phyloP scores from a whole-genome alignment of 2,797 vertebrate genomes.

The Falco rusticolus region DNA sequence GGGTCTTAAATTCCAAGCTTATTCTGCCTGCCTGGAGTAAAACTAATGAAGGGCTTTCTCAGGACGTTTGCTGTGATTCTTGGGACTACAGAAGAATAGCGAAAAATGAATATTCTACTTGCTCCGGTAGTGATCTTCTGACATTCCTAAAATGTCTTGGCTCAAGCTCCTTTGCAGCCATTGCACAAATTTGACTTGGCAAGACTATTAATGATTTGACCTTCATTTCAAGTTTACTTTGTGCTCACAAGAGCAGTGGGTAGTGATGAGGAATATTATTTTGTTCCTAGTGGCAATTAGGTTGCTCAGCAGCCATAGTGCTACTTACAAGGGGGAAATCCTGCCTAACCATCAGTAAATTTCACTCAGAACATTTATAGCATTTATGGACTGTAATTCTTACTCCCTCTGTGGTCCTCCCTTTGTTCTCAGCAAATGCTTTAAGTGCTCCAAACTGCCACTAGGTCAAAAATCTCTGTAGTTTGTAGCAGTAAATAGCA shows the following conservation, averaged over 20 bases:
- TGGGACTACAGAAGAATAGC: not conserved
- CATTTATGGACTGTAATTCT: not conserved
- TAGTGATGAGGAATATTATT: slow-evolving; percentile 10
- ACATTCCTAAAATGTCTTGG: slow-evolving; percentile 11
- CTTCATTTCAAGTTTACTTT: slow-evolving; percentile 37
- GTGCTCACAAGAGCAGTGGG: not conserved
- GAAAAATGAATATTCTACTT: not conserved
- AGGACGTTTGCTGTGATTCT: not conserved
- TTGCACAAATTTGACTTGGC: slow-evolving; percentile 28
- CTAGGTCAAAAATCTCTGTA: not conserved
- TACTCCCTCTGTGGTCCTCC: not conserved
- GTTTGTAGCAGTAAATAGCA: not conserved
- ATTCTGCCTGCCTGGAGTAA: slow-evolving; percentile 3
- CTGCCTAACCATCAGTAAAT: not conserved
- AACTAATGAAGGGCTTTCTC: not conserved
- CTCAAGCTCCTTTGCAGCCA: not conserved
- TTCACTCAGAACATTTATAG: not conserved
- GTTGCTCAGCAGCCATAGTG: not conserved
- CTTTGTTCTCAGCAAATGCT: not conserved
- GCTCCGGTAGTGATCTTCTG: not conserved
- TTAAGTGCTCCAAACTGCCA: not conserved
- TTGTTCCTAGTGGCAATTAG: not conserved
- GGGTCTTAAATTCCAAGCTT: not conserved
- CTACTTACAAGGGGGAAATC: not conserved
- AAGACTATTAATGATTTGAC: slow-evolving; percentile 21